Evolutionary conservation across 2,888 invertebrate genomes (phyloP).

Genomic region (Tridacna crocea): DNA sequence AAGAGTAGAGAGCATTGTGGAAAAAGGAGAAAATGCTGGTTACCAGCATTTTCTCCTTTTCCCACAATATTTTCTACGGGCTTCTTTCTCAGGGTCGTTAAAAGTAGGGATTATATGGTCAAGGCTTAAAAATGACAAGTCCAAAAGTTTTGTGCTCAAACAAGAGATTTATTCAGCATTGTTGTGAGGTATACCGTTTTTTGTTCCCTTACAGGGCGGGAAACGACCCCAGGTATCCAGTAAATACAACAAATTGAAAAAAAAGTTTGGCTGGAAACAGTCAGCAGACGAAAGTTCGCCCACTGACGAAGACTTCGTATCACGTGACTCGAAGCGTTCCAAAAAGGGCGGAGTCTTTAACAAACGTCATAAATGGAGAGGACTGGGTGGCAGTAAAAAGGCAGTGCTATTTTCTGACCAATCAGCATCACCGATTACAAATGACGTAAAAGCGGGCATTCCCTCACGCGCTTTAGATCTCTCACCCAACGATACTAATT

Average conservation of each 20-base stretch:
- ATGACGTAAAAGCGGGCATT: constrained; percentile 46
- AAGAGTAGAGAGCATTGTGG: too few relatives aligned
- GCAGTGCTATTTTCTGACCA: constrained; percentile 46
- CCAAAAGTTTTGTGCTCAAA: too few relatives aligned
- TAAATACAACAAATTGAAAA: constrained; percentile 62
- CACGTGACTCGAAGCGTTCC: constrained; percentile 68
- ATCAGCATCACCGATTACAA: constrained; percentile 34
- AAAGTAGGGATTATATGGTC: too few relatives aligned
- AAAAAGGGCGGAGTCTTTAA: constrained; percentile 61
- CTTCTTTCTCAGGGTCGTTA: too few relatives aligned
- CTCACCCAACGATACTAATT: constrained; percentile 39
- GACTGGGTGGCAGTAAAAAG: constrained; percentile 28
- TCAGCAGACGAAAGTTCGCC: constrained; percentile 54
- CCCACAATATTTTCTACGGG: too few relatives aligned
- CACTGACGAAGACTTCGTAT: constrained; percentile 61
- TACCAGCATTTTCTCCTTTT: too few relatives aligned
- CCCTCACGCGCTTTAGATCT: neutral
- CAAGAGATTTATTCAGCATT: too few relatives aligned
- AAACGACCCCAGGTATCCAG: constrained; percentile 52
- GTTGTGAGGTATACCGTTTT: neutral
- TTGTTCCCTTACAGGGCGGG: constrained; percentile 40
- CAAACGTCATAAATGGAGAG: constrained; percentile 61
- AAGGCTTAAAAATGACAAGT: too few relatives aligned
- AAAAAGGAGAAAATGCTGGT: too few relatives aligned
- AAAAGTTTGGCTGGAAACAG: constrained; percentile 59